phyloP scores from a whole-genome alignment of 2,113 vertebrate genomes.

The Narcine bancroftii region DNA sequence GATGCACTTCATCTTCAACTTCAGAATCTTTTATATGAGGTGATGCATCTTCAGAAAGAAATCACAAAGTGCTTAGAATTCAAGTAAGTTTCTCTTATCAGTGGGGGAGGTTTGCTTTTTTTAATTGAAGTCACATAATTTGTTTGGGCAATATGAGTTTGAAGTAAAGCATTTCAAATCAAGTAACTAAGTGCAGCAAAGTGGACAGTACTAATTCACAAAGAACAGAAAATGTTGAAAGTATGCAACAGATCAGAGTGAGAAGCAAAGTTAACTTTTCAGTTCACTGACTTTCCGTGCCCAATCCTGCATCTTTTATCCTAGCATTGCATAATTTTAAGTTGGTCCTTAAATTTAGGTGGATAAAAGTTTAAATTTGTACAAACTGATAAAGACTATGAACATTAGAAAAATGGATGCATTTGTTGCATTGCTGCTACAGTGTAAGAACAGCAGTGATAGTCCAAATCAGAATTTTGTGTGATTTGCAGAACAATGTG shows the following conservation, averaged over 20 bases:
- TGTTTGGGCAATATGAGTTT: not conserved
- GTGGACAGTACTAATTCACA: not conserved
- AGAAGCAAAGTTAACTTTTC: too few species aligned
- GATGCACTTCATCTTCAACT: constrained; percentile 92
- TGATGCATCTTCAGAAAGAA: constrained; percentile 97
- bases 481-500: not conserved
- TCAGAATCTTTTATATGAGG: constrained; percentile 94
- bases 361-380: not conserved
- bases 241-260: too few species aligned
- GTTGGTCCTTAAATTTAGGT: not conserved
- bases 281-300: too few species aligned
- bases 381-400: not conserved
- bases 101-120: not conserved
- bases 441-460: not conserved
- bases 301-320: not conserved
- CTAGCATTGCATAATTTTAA: not conserved
- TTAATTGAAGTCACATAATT: too few species aligned
- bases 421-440: not conserved
- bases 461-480: not conserved
- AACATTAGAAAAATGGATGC: too few species aligned
- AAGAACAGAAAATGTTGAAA: too few species aligned
- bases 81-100: constrained; percentile 67
- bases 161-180: not conserved
- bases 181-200: not conserved
- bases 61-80: constrained; percentile 97